Base-by-base conservation (phyloP, 2,113 vertebrate species). In the Gila orcuttii region DNA sequence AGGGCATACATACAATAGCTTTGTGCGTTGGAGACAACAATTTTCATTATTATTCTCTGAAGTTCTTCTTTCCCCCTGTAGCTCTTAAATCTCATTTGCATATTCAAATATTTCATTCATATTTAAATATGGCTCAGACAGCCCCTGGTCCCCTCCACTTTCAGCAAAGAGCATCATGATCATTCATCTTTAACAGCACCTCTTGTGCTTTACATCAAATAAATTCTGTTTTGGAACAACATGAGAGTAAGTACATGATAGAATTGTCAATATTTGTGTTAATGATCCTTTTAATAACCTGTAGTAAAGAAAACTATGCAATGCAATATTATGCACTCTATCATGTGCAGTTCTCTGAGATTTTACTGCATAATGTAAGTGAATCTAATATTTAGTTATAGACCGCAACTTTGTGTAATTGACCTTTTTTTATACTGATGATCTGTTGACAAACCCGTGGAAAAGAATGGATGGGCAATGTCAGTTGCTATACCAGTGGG, bases 391-490 rank as follows among this genome's bases (percentile, higher is more conserved):
- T 66, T 25, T 81, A 17, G 2, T 31, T 64, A 12, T 13, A 64
- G 39, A 33, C 15, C 33, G 45, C 60, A 52, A 25, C 5, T 21
- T 28, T 21, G 45, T 13, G 64, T 69, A 33, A 66, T 23, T 52
- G 9, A n/a, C 42, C 45, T 78, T 74, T 25, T 45, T 13, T 47
- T 31, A 1, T n/a, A 62, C 23, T 57, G 5, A 55, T 55, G 31
- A 17, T 50, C 64, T 71, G 66, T 36, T 88, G 66, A 82, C 64
- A 85, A 47, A 78, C 57, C 42, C 13, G 17, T 60, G 36, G 39
- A 59, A 13, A 78, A 71, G 50, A 76, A 82, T 50, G 13, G 81
- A 78, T 59, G 74, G 31, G 69, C 39, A 25, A 31, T 62, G 71
- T 85, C 78, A 85, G 47, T 39, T 50, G 17, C 68, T 71, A 9